Base-by-base conservation (phyloP, 2,888 invertebrate genomes). In the Diplolepis rosae region DNA sequence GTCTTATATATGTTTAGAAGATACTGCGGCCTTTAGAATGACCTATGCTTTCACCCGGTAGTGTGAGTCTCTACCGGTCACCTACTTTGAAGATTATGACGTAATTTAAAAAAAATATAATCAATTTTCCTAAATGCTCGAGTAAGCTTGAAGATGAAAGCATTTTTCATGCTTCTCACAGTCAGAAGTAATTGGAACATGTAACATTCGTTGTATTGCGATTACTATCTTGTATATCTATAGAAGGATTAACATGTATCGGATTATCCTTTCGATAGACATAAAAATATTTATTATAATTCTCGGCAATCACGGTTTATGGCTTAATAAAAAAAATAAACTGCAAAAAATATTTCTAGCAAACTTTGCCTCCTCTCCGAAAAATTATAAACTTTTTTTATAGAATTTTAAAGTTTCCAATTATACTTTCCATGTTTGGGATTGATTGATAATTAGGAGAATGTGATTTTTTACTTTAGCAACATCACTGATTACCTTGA, bases 31-130 rank as follows among this genome's bases (percentile, higher is more conserved):
- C 80, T 80, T 77, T 79, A 74, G 71, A 78, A 73, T 79, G 81
- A 80, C 81, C 80, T 76, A 50, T 77, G 79, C 81, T 81, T 81
- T 81, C 79, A 78, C 80, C 80, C 80, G 80, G 79, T 80, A 81
- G 80, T 78, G 76, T 78, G 75, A 27, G 9, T 45, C 45, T 76
- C 74, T 71, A 35, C 67, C 72, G 80, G 77, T 79, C 80, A 79
- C 80, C 79, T 78, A 80, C 79, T 79, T 79, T 68, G 72, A 56
- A 65, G 68, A 71, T 42, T 71, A 39, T 74, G 77, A 74, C 67
- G 73, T 71, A 75, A 75, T 70, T 70, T 24, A 65, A 48, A 50
- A 68, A 67, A 45, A 66, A 18, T 27, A 51, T 30, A 18, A 48
- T 28, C 52, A 28, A n/a, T 52, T 52, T n/a, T 13, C 27, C 52